Evolutionary conservation across 2,888 invertebrate genomes (phyloP).

Genomic region (Bugula neritina): DNA sequence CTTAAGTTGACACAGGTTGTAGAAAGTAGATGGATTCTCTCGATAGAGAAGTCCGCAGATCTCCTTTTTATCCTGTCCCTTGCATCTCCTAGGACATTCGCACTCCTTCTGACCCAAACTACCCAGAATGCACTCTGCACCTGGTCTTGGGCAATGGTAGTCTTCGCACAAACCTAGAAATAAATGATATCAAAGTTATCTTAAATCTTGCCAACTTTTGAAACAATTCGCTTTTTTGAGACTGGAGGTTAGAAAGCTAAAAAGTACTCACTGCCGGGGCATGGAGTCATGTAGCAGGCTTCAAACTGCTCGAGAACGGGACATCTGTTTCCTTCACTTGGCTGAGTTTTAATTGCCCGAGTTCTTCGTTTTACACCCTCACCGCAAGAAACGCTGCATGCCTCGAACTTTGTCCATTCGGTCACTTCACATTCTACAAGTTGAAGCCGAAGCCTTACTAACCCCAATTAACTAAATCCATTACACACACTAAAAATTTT

Average conservation of each 20-base stretch:
- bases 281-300: background rate
- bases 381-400: background rate
- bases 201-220: too few species aligned
- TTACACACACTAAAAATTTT: too few species aligned
- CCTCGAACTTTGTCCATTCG: background rate
- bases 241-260: too few species aligned
- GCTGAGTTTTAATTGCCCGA: background rate
- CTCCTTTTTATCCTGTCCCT: background rate
- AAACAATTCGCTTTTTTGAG: too few species aligned
- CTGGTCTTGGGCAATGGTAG: background rate
- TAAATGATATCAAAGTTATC: too few species aligned
- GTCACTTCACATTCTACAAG: slow-evolving; percentile 3
- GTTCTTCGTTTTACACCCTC: background rate
- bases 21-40: background rate
- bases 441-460: too few species aligned
- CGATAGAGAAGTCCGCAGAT: background rate
- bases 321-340: background rate
- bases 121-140: background rate
- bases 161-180: background rate
- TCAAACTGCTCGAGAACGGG: background rate
- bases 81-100: background rate
- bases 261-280: background rate
- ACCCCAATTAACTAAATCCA: too few species aligned
- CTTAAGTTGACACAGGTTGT: background rate
- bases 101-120: background rate